Evolutionary conservation across 1,140 invertebrate species (phyloP).

Genomic region (Apolygus lucorum): DNA sequence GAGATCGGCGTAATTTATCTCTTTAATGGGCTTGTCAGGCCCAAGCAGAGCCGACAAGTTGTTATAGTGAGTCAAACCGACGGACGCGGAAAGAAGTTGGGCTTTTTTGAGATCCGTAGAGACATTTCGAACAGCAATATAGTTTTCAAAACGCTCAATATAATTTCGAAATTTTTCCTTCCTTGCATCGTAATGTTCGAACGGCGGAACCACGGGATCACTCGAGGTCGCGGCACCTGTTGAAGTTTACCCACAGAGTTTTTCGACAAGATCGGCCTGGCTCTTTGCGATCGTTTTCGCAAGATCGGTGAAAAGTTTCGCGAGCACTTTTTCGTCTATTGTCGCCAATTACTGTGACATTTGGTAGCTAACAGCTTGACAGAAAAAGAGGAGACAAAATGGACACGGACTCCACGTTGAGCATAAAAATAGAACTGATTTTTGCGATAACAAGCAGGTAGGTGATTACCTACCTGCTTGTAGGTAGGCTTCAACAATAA

Average conservation of each 20-base stretch:
- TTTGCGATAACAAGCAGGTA: too few species aligned
- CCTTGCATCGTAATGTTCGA: not conserved
- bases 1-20: not conserved
- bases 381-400: too few species aligned
- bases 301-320: too few species aligned
- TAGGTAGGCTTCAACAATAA: too few species aligned
- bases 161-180: conserved; percentile 4
- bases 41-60: not conserved
- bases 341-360: conserved; percentile 7
- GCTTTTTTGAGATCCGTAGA: not conserved
- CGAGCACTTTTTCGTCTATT: conserved; percentile 3
- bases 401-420: too few species aligned
- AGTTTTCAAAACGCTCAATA: not conserved
- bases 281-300: not conserved
- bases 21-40: not conserved
- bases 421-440: too few species aligned
- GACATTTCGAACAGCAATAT: not conserved
- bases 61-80: not conserved
- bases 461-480: too few species aligned
- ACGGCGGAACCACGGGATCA: conserved; percentile 1
- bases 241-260: not conserved
- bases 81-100: not conserved
- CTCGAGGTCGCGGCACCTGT: not conserved
- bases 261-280: conserved; percentile 6
- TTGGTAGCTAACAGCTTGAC: too few species aligned